Conservation (phyloP, 2,888 invertebrate genomes). For the Lapara coniferarum region DNA sequence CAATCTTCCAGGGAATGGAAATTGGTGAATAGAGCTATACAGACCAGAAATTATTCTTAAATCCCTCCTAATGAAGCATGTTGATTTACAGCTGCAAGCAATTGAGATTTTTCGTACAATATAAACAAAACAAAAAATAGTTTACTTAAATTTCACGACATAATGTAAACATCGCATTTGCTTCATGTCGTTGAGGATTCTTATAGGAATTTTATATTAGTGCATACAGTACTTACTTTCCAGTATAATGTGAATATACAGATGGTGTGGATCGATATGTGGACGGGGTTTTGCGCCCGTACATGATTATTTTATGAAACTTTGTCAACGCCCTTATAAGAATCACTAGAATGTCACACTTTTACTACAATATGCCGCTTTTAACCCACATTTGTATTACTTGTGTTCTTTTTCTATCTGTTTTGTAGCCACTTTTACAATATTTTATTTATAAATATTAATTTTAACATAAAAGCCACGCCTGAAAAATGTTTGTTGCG, state of each 20-base stretch:
- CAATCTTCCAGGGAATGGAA: too few relatives aligned
- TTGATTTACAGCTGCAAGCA: too few relatives aligned
- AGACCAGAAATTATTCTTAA: too few relatives aligned
- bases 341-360: slow-evolving; percentile 26
- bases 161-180: background rate
- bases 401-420: background rate
- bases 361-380: background rate
- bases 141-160: background rate
- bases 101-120: background rate
- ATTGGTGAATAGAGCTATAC: too few relatives aligned
- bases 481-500: slow-evolving; percentile 52
- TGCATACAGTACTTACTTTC: slow-evolving; percentile 75
- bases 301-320: slow-evolving; percentile 63
- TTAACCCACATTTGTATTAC: slow-evolving; percentile 1
- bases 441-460: slow-evolving; percentile 44
- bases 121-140: background rate
- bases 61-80: too few relatives aligned
- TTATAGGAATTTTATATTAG: slow-evolving; percentile 11
- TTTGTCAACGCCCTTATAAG: slow-evolving; percentile 45
- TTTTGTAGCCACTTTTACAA: slow-evolving; percentile 17
- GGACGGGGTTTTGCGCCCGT: slow-evolving; percentile 92
- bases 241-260: slow-evolving; percentile 94
- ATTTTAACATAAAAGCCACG: slow-evolving; percentile 49
- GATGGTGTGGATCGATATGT: slow-evolving; percentile 92
- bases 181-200: background rate